Base-by-base conservation (phyloP, 1,140 invertebrate genomes). In the Bicyclus anynana region DNA sequence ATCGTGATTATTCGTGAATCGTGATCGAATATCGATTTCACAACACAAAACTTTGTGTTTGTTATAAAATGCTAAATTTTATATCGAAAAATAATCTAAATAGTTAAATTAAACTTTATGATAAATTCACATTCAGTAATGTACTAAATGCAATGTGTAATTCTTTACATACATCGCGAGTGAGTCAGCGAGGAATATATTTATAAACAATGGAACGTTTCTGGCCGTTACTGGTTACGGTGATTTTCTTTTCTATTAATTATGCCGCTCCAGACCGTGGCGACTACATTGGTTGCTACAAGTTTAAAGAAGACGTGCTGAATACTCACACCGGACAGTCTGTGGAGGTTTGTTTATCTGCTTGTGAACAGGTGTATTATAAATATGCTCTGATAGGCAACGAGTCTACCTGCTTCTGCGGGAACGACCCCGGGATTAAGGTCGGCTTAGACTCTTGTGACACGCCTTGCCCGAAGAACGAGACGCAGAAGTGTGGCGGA, bases 401-500 rank as follows among this genome's bases (percentile, higher is more conserved):
- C 42, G 79, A 85, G n/a, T 83, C 84, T 0, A 81, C 78, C 7
- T 90, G 89, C 54, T 83, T 81, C 38, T 90, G 87, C 51, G 80
- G 75, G 9, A 89, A 87, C 44, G 46, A 65, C 2, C 80, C 86
- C 0, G 84, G 84, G 1, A 74, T 80, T 27, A 70, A 77, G 59
- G 33, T 87, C 14, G 67, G 63, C 0, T 38, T 56, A 29, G 77
- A 84, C 2, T 52, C 80, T 0, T 91, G 90, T 55, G 72, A 82
- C 54, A 87, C 77, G 0, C 80, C 86, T 0, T 91, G 90, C 27
- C 77, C 89, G 14, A 90, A 90, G 54, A 90, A 90, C 58, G 89
- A 87, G 54, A 83, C 85, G 1, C 89, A 91, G 60, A 88, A 82
- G 29, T 91, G 90, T 58, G 91, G 90, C 0, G 90, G 91, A 6